Conservation (phyloP, 2,888 invertebrate species). For the Ametastegia equiseti region DNA sequence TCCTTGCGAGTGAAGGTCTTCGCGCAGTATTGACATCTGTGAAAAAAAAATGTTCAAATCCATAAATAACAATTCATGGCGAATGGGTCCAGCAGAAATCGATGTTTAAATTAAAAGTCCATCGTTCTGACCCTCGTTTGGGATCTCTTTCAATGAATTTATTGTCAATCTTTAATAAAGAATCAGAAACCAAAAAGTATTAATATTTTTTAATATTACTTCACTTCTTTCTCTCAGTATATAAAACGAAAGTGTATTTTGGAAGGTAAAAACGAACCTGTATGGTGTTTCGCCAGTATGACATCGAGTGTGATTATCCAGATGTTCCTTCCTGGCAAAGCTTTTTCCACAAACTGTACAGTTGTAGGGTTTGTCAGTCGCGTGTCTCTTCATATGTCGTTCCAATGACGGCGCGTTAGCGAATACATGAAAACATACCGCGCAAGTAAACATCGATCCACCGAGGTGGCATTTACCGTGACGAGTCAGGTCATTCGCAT, state of each 20-base stretch:
- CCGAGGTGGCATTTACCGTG: slow-evolving; percentile 92
- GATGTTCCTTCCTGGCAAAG: slow-evolving; percentile 91
- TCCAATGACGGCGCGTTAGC: slow-evolving; percentile 83
- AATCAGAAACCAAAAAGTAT: too few species aligned
- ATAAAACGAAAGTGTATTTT: slow-evolving; percentile 31
- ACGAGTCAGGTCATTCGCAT: slow-evolving; percentile 87
- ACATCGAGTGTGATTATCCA: slow-evolving; percentile 90
- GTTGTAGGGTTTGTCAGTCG: slow-evolving; percentile 90
- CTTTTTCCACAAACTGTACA: slow-evolving; percentile 92
- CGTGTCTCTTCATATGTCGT: slow-evolving; percentile 88
- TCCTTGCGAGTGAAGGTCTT: slow-evolving; percentile 88
- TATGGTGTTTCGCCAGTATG: slow-evolving; percentile 92
- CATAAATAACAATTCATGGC: too few species aligned
- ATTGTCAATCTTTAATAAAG: too few species aligned
- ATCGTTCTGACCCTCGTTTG: too few species aligned
- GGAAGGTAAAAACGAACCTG: slow-evolving; percentile 73
- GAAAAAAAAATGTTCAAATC: slow-evolving; percentile 31
- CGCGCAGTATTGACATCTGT: slow-evolving; percentile 85
- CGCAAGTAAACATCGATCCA: slow-evolving; percentile 86
- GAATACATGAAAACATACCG: slow-evolving; percentile 86
- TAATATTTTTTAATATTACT: too few species aligned
- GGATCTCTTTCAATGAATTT: too few species aligned
- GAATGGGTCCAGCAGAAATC: too few species aligned
- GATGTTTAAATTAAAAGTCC: too few species aligned
- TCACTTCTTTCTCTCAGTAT: neutral